These are phyloP conservation scores for Coregonus suidteri DNA, from an alignment of 2,797 vertebrate genomes.

Conservation along the genomic window DNA sequence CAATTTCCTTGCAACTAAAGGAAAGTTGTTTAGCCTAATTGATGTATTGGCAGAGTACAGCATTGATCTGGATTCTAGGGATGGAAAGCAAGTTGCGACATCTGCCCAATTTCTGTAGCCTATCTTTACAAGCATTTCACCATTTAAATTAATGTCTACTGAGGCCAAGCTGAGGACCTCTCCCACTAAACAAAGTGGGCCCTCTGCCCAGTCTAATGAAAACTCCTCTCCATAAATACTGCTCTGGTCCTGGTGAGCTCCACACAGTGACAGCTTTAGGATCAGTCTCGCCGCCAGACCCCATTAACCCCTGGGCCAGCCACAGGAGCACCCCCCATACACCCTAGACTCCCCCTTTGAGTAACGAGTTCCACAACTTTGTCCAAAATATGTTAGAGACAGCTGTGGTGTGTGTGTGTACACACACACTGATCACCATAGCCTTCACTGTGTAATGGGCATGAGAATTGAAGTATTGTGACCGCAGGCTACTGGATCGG, in stretches of 20 bases:
- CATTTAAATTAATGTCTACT: constrained; percentile 10
- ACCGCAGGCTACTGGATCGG: neutral
- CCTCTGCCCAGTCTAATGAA: constrained; percentile 31
- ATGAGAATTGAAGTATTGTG: neutral
- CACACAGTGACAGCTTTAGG: constrained; percentile 31
- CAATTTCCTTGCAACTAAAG: neutral
- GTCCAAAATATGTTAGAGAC: constrained; percentile 32
- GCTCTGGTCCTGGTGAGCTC: constrained; percentile 30
- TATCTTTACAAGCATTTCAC: neutral
- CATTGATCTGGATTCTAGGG: neutral
- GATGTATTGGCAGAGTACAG: neutral
- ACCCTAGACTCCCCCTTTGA: constrained; percentile 7
- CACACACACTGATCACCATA: too few relatives aligned
- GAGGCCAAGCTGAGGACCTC: constrained; percentile 16
- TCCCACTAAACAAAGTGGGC: constrained; percentile 18
- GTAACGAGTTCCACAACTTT: constrained; percentile 41
- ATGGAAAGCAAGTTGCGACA: neutral
- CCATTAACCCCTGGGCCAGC: constrained; percentile 47
- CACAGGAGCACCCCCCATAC: neutral
- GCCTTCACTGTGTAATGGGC: too few relatives aligned
- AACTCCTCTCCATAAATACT: constrained; percentile 45
- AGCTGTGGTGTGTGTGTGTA: constrained; percentile 9
- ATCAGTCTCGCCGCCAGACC: constrained; percentile 51
- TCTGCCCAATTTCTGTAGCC: constrained; percentile 8
- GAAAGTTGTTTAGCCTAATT: neutral